Evolutionary conservation across 2,113 vertebrate species (phyloP).

Genomic region (Crotalus tigris): DNA sequence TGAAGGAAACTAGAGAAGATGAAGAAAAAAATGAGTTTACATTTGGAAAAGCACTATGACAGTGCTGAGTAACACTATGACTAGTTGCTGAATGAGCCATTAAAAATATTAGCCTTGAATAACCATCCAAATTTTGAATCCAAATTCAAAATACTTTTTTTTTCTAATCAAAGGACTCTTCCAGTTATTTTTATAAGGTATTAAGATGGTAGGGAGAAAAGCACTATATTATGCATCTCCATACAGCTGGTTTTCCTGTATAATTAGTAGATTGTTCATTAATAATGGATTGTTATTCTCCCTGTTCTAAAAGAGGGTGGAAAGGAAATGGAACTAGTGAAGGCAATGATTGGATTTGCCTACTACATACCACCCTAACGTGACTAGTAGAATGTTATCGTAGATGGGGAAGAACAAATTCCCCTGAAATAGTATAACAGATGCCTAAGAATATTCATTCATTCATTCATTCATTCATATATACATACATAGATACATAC

Average conservation of each 20-base stretch:
- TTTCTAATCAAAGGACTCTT: conserved; percentile 62
- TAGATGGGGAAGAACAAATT: conserved; percentile 7
- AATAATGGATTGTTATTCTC: conserved; percentile 29
- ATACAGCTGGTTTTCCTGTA: conserved; percentile 29
- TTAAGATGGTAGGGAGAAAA: conserved; percentile 48
- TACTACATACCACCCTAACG: conserved; percentile 1
- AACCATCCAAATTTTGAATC: conserved; percentile 30
- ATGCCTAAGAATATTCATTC: conserved; percentile 41
- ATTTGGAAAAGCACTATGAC: conserved; percentile 57
- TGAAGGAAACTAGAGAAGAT: conserved; percentile 45
- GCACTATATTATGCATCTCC: conserved; percentile 39
- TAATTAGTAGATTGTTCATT: conserved; percentile 41
- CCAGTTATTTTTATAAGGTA: conserved; percentile 45
- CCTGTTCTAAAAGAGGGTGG: conserved; percentile 7
- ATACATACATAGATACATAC: neutral
- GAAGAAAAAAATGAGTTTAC: conserved; percentile 34
- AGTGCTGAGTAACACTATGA: conserved; percentile 25
- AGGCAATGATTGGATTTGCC: neutral
- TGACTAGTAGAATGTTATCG: conserved; percentile 23
- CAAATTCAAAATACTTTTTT: conserved; percentile 47
- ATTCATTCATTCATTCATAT: neutral
- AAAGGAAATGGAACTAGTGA: conserved; percentile 1
- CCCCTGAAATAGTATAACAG: conserved; percentile 20
- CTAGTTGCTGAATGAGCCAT: conserved; percentile 38
- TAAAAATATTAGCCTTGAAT: conserved; percentile 32